phyloP scores from a whole-genome alignment of 2,113 vertebrate species.

The Falcunculus frontatus region DNA sequence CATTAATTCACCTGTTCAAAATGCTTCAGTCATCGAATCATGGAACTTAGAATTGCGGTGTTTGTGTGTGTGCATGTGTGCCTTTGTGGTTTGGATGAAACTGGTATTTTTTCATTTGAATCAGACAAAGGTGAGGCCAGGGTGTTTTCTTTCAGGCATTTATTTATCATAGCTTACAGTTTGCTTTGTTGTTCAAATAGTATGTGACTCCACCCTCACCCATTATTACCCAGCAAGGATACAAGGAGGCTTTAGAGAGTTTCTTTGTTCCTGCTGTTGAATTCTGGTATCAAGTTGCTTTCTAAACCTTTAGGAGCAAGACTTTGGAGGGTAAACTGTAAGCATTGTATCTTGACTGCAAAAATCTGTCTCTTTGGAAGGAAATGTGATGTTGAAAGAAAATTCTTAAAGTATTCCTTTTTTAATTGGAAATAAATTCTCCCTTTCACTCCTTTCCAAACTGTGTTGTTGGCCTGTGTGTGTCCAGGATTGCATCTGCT shows the following conservation, averaged over 20 bases:
- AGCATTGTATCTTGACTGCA: not conserved
- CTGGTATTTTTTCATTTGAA: slow-evolving; percentile 50
- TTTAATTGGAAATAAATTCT: not conserved
- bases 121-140: slow-evolving; percentile 49
- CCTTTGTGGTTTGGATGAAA: slow-evolving; percentile 41
- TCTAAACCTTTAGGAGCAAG: not conserved
- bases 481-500: not conserved
- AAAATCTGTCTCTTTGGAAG: not conserved
- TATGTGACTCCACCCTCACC: slow-evolving; percentile 43
- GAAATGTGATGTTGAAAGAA: not conserved
- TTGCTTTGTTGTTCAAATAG: slow-evolving; percentile 63
- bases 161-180: slow-evolving; percentile 52
- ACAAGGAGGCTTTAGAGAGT: not conserved
- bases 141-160: slow-evolving; percentile 56
- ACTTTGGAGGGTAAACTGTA: not conserved
- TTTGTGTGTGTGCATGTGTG: not conserved
- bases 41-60: not conserved
- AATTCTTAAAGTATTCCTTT: not conserved
- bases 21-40: not conserved
- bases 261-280: not conserved
- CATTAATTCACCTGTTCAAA: not conserved
- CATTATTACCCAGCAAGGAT: slow-evolving; percentile 6
- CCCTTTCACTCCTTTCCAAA: not conserved
- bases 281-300: not conserved
- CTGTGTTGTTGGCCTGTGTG: not conserved